A percentile compares a stretch with the other conserved stretches of the same genome.
Evolutionary conservation across 2,888 invertebrate species (phyloP).

Genomic region (Chydorus sphaericus): DNA sequence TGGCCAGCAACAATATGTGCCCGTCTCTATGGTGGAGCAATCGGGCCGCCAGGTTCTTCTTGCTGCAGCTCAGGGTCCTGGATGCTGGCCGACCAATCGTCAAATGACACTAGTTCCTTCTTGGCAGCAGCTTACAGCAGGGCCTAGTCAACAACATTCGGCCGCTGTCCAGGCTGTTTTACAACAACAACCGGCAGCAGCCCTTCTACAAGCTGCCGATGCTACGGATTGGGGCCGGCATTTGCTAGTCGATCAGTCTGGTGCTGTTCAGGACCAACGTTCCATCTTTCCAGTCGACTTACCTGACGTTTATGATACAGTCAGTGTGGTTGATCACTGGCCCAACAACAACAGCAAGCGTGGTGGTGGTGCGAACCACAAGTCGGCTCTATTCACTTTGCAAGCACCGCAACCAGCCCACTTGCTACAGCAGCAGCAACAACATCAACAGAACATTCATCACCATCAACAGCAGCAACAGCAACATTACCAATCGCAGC

Average conservation of each 20-base stretch:
- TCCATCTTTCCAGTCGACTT: slow-evolving; percentile 44
- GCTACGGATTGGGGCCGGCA: slow-evolving; percentile 54
- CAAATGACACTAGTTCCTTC: slow-evolving; percentile 66
- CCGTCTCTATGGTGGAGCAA: slow-evolving; percentile 84
- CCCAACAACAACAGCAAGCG: slow-evolving; percentile 4
- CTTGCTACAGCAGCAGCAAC: slow-evolving; percentile 30
- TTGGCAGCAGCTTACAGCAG: slow-evolving; percentile 59
- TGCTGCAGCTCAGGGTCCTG: slow-evolving; percentile 36
- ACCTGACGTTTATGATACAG: slow-evolving; percentile 39
- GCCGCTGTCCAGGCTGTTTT: slow-evolving; percentile 34
- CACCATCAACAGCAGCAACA: slow-evolving; percentile 33
- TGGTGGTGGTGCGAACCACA: slow-evolving; percentile 1
- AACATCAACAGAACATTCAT: slow-evolving; percentile 28
- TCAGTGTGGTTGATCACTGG: slow-evolving; percentile 19
- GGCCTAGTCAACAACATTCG: slow-evolving; percentile 33
- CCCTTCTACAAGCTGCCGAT: slow-evolving; percentile 38
- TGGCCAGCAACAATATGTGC: slow-evolving; percentile 77
- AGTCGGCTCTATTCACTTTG: slow-evolving; percentile 7
- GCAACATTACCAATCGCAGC: slow-evolving; percentile 38
- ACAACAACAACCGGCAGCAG: slow-evolving; percentile 35
- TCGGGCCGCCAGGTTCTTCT: slow-evolving; percentile 63
- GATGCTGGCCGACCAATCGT: slow-evolving; percentile 52
- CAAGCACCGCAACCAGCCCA: slow-evolving; percentile 9
- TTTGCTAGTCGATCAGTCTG: slow-evolving; percentile 57
- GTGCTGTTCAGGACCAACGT: slow-evolving; percentile 47